phyloP scores from a whole-genome alignment of 2,888 invertebrate species.

The Adelphocoris suturalis region DNA sequence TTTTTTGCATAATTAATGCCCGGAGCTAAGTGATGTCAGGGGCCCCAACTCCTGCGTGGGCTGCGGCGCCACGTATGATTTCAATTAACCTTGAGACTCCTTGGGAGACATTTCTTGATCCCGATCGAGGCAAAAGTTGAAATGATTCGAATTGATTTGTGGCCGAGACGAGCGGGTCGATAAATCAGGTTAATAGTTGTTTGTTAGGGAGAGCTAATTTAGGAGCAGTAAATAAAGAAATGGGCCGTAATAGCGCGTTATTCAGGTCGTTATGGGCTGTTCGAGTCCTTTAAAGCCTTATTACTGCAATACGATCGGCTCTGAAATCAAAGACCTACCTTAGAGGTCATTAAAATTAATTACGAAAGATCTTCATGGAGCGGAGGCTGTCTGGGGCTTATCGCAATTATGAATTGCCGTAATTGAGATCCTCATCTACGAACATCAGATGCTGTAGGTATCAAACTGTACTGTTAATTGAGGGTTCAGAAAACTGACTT shows the following conservation, averaged over 20 bases:
- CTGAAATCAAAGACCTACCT: not conserved
- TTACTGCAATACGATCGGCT: conserved; percentile 4
- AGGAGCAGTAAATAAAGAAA: conserved; percentile 17
- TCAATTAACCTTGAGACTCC: conserved; percentile 36
- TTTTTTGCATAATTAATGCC: conserved; percentile 36
- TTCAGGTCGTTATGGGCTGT: not conserved
- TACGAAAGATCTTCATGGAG: not conserved
- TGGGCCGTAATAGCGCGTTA: not conserved
- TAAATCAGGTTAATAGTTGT: conserved; percentile 32
- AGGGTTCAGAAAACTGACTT: too few relatives aligned
- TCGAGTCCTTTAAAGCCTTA: not conserved
- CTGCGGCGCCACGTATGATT: conserved; percentile 29
- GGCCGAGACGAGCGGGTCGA: not conserved
- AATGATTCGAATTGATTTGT: conserved; percentile 35
- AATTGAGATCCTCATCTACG: too few relatives aligned
- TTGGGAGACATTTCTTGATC: conserved; percentile 15
- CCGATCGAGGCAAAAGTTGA: conserved; percentile 19
- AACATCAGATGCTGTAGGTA: too few relatives aligned
- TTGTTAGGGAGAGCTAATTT: not conserved
- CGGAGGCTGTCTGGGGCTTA: too few relatives aligned
- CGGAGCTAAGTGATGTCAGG: conserved; percentile 25
- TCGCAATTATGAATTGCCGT: too few relatives aligned
- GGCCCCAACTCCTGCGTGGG: not conserved
- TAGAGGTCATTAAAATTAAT: not conserved
- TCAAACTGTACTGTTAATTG: too few relatives aligned